These are phyloP conservation scores for Orchesellides sinensis DNA, from an alignment of 2,888 invertebrate species.

Conservation along the genomic window DNA sequence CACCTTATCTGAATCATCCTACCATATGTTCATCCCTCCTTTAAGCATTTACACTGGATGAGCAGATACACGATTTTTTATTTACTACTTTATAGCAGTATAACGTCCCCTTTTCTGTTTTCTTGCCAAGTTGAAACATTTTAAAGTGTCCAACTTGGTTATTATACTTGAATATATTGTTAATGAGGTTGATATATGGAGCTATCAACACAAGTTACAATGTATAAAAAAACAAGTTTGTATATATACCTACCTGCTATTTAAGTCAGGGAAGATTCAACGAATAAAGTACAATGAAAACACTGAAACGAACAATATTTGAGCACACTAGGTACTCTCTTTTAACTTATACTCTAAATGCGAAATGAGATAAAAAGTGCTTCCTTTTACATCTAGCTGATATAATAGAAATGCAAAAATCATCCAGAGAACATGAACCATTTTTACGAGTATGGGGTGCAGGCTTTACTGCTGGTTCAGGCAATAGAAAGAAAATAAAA, in stretches of 20 bases:
- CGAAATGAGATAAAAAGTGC: conserved; percentile 38
- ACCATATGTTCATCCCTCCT: too few relatives aligned
- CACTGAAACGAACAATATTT: conserved; percentile 18
- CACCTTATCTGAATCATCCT: background rate
- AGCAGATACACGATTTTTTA: too few relatives aligned
- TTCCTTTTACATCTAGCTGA: conserved; percentile 26
- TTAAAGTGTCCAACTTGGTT: conserved; percentile 5
- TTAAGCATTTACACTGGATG: too few relatives aligned
- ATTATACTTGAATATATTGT: background rate
- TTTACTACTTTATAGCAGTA: background rate
- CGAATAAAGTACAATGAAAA: conserved; percentile 20
- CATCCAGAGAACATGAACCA: conserved; percentile 8
- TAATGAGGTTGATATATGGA: conserved; percentile 9
- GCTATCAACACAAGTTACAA: conserved; percentile 9
- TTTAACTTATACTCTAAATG: background rate
- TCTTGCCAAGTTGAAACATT: background rate
- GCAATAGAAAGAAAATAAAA: too few relatives aligned
- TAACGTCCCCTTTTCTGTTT: background rate
- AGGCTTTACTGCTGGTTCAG: background rate
- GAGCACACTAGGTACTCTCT: conserved; percentile 14
- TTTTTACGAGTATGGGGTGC: conserved; percentile 38
- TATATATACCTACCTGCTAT: background rate
- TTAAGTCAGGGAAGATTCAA: conserved; percentile 5
- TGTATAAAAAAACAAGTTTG: conserved; percentile 4
- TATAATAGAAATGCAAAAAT: background rate